Evolutionary conservation across 2,888 invertebrate species (phyloP).

Genomic region (Acrobasis repandana): DNA sequence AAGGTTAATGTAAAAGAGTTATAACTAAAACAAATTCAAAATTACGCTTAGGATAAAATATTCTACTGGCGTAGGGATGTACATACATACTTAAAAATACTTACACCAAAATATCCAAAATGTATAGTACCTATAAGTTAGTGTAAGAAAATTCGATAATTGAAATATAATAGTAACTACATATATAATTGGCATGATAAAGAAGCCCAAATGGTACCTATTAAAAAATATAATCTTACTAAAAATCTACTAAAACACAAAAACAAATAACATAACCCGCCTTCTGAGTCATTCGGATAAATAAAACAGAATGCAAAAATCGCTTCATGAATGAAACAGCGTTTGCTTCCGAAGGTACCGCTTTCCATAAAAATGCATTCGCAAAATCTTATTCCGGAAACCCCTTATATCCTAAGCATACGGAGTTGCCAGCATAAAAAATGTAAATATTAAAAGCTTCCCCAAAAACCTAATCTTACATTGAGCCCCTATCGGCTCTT

Average conservation of each 20-base stretch:
- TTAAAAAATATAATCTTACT: not conserved
- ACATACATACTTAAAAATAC: too few relatives aligned
- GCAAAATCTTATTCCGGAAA: constrained; percentile 21
- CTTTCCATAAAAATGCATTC: constrained; percentile 21
- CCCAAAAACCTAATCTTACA: constrained; percentile 43
- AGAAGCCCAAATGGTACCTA: too few relatives aligned
- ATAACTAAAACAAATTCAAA: too few relatives aligned
- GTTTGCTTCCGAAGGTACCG: not conserved
- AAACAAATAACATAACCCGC: not conserved
- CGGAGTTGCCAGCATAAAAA: constrained; percentile 45
- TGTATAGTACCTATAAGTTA: too few relatives aligned
- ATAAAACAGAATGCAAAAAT: constrained; percentile 9
- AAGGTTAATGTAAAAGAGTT: too few relatives aligned
- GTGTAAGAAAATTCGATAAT: too few relatives aligned
- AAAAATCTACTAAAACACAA: too few relatives aligned
- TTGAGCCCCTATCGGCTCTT: constrained; percentile 36
- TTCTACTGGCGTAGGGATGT: too few relatives aligned
- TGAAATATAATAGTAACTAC: too few relatives aligned
- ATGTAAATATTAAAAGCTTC: constrained; percentile 52
- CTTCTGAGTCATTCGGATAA: not conserved
- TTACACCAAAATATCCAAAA: too few relatives aligned
- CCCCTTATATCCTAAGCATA: constrained; percentile 27
- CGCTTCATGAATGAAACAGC: constrained; percentile 16
- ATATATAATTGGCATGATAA: too few relatives aligned
- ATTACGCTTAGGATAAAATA: too few relatives aligned